Evolutionary conservation across 1,140 invertebrate genomes (phyloP), one percentile per base, ranked within the genome.

Genomic region (Drosophila repleta): DNA sequence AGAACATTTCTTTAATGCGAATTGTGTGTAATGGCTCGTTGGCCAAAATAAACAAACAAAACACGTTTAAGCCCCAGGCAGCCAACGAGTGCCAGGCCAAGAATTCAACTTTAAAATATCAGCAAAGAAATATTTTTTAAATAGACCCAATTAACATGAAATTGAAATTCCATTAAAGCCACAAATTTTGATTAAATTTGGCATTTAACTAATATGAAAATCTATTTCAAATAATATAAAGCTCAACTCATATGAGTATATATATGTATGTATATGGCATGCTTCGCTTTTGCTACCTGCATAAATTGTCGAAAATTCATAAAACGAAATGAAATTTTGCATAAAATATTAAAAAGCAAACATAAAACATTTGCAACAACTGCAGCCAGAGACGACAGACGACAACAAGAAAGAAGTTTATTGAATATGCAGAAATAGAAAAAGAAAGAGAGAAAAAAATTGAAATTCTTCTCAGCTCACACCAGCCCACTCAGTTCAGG

Each of bases 381-480:
- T 70, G 67, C 61, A 71, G 32, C 62, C 55, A 60, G 62, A 75
- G 53, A 52, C 62, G 58, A 60, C 67, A 75, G 53, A 52, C 61
- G 65, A 66, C 51, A 49, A 57, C 51, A 77, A 74, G 63, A 61
- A 76, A 45, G 55, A 61, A 81, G 78, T 81, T 81, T 81, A 81
- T 81, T 81, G 74, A 81, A 81, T 81, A 82, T 82, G 64, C 79
- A 77, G 66, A 81, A 77, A 81, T 64, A 64, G 43, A 57, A 58
- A 32, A 18, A 61, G 32, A 24, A 67, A 51, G 46, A 17, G 21
- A 60, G 29, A 24, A 63, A 51, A 39, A 73, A 76, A 60, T 48
- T 46, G 26, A 60, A 55, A 45, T 21, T 32, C 39, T 24, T 57
- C n/a, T 11, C 46, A 21, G 10, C 13, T 4, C 37, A 7, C 5